Evolutionary conservation across 2,888 invertebrate genomes (phyloP), one percentile per base, ranked within the genome.

Genomic region (Ennomos quercinarius): DNA sequence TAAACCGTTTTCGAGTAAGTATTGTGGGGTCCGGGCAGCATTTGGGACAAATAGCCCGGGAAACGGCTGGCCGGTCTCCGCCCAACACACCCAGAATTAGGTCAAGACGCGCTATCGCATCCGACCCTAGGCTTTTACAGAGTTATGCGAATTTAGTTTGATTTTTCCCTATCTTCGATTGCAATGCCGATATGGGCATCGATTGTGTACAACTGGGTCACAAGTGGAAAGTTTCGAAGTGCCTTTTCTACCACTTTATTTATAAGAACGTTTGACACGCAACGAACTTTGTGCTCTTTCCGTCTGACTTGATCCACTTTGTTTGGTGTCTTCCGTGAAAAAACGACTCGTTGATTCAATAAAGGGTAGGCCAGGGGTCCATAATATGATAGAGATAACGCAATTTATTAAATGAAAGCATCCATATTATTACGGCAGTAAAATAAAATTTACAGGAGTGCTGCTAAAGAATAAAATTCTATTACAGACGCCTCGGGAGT

Each of bases 11-110:
- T 68, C 70, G 73, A 74, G 73, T 70, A 71, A 74, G 73, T 70
- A 71, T 67, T 64, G 68, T 67, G 61, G 57, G 59, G 62, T 57
- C 44, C 59, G 71, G 77, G 77, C 73, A 74, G 76, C 81, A 81
- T 83, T 86, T 83, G 84, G 80, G 79, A 71, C 72, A 78, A 84
- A 86, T 83, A 76, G 81, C 76, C 76, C 79, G 80, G 78, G 76
- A 78, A 83, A 84, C 76, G 72, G 74, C 63, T 69, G 76, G 63
- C 61, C 73, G 73, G 73, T 76, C 75, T 72, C 69, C 68, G 73
- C 70, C 73, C 72, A 74, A 76, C 76, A 72, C 74, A 73, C 63
- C 70, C 69, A 72, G 77, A 86, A 85, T 85, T 84, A 80, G 86
- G 85, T 86, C 85, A 85, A 85, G 82, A 80, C 73, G 78, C 68